Evolutionary conservation across 1,140 invertebrate species (phyloP), one percentile per base, ranked within the genome.

Genomic region (Euwallacea fornicatus): DNA sequence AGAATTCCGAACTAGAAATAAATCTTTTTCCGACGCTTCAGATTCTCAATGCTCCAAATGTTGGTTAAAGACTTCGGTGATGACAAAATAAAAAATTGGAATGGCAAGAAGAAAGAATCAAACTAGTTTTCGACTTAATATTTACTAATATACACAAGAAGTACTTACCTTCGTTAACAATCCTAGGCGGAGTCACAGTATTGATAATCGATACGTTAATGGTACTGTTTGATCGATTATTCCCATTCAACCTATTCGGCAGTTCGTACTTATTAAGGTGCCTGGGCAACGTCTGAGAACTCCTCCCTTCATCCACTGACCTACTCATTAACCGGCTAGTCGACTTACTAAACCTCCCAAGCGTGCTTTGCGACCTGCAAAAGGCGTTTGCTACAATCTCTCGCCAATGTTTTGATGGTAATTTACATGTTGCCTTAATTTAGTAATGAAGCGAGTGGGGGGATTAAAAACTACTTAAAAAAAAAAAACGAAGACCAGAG

Each of bases 291-390:
- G 92, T 94, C 81, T 94, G 92, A 0, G 90, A 87, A 46, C 86
- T 88, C n/a, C 89, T 85, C 15, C 83, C 81, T 69, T 89, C 74
- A 86, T 88, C 78, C 77, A 78, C 78, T 42, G 81, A 79, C 66
- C 82, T 81, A 75, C 83, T 86, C 72, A 84, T 84, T 69, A 93
- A 81, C 55, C 90, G 85, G 76, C 90, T 87, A 13, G 90, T 90
- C 0, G 89, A 91, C 80, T 92, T 92, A 84, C 91, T 93, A 82
- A 91, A 89, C 68, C 92, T 87, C 47, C 90, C 91, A 69, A 94
- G 83, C 2, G 91, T 89, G 66, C 84, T 88, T 66, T 89, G 85
- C 73, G 84, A 84, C 79, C 84, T 87, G 84, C 65, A 86, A 86
- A 69, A 78, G 44, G 56, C 62, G 55, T 65, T 60, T 58, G 55